These are phyloP conservation scores for Daphoenositta chrysoptera DNA, from an alignment of 2,113 vertebrate species.

Conservation along the genomic window DNA sequence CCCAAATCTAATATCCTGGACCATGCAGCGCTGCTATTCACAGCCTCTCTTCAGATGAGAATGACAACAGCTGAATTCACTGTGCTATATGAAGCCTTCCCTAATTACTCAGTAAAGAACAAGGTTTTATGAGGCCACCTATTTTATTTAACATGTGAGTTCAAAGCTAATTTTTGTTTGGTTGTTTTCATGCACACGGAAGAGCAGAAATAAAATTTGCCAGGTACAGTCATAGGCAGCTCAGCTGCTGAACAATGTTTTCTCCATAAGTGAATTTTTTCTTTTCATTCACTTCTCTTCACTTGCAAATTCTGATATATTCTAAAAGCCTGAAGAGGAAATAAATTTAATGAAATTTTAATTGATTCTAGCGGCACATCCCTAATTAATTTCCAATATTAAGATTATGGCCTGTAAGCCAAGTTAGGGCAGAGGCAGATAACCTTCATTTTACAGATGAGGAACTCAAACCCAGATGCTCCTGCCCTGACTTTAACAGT, in stretches of 20 bases:
- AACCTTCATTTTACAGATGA: not conserved
- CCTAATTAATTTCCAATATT: not conserved
- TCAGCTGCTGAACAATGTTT: not conserved
- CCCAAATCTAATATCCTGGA: not conserved
- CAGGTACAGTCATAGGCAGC: not conserved
- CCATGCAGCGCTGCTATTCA: not conserved
- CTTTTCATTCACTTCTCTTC: not conserved
- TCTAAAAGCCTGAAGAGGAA: not conserved
- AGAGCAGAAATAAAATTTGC: not conserved
- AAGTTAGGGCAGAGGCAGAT: not conserved
- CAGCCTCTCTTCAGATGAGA: not conserved
- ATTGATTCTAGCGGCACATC: not conserved
- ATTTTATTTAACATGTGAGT: not conserved
- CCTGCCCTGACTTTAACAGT: not conserved
- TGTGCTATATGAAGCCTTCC: not conserved
- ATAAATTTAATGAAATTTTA: not conserved
- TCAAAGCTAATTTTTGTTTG: not conserved
- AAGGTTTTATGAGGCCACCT: not conserved
- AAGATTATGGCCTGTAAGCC: not conserved
- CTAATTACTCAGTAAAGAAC: not conserved
- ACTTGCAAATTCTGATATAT: not conserved
- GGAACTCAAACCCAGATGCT: not conserved
- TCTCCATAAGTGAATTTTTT: not conserved
- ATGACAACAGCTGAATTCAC: not conserved
- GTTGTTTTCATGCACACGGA: not conserved